phyloP scores from a whole-genome alignment of 2,113 vertebrate species.

The Phoenicopterus ruber region DNA sequence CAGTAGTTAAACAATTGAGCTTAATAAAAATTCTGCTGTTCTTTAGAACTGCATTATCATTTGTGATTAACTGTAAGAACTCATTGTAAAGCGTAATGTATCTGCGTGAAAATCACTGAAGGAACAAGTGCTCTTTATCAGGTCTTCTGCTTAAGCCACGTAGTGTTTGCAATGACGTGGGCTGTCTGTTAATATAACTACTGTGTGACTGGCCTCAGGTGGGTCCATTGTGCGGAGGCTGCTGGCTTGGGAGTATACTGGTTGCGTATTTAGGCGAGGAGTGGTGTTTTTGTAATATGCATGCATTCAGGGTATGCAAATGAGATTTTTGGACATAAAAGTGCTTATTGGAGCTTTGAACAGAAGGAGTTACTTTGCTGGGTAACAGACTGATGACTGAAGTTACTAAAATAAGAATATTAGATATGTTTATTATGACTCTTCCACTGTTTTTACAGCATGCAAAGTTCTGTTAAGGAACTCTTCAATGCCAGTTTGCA shows the following conservation, averaged over 20 bases:
- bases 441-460: background rate
- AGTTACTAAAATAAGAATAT: background rate
- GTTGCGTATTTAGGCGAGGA: background rate
- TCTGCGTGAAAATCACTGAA: background rate
- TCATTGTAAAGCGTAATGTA: background rate
- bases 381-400: background rate
- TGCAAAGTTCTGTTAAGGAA: background rate
- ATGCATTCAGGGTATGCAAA: background rate
- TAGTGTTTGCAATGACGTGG: background rate
- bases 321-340: background rate
- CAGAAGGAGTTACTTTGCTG: background rate
- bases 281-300: rapidly evolving
- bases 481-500: background rate
- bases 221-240: background rate
- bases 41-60: background rate
- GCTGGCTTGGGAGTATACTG: background rate
- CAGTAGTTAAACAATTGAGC: background rate
- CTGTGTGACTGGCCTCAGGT: background rate
- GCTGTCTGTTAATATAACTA: background rate
- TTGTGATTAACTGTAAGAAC: background rate
- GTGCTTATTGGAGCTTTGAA: background rate
- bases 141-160: background rate
- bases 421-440: background rate
- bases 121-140: background rate
- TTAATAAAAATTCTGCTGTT: background rate